Conservation (phyloP, 1,140 invertebrate species). For the Drosophila tropicalis region DNA sequence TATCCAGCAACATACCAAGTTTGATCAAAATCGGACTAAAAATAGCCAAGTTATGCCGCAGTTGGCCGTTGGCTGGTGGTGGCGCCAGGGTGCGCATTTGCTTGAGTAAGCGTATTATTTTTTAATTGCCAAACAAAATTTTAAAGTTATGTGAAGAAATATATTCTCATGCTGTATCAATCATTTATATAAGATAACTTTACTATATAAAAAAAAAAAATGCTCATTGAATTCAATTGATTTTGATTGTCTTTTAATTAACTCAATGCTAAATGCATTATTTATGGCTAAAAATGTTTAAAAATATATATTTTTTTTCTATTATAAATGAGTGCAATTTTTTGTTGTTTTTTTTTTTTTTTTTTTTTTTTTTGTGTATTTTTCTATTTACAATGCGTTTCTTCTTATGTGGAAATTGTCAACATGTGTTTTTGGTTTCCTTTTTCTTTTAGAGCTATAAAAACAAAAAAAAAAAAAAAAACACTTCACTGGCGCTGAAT, state of each 20-base stretch:
- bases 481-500: background rate
- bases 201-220: background rate
- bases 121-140: too few species aligned
- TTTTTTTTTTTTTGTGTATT: conserved; percentile 13
- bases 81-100: too few species aligned
- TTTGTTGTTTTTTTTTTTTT: conserved; percentile 9
- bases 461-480: conserved; percentile 16
- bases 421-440: conserved; percentile 64
- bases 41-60: too few species aligned
- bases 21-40: too few species aligned
- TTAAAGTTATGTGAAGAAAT: background rate
- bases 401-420: conserved; percentile 52
- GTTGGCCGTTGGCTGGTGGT: too few species aligned
- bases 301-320: conserved; percentile 36
- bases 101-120: too few species aligned
- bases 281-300: conserved; percentile 37
- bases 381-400: conserved; percentile 21
- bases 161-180: background rate
- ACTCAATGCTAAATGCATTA: conserved; percentile 65
- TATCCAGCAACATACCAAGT: too few species aligned
- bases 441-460: background rate
- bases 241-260: conserved; percentile 75
- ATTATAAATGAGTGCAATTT: conserved; percentile 27
- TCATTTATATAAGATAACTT: background rate
- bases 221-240: conserved; percentile 66